Percentiles rank a stretch among this genome's conserved stretches.
Conservation (phyloP, 1,140 invertebrate species). For the Orius insidiosus region DNA sequence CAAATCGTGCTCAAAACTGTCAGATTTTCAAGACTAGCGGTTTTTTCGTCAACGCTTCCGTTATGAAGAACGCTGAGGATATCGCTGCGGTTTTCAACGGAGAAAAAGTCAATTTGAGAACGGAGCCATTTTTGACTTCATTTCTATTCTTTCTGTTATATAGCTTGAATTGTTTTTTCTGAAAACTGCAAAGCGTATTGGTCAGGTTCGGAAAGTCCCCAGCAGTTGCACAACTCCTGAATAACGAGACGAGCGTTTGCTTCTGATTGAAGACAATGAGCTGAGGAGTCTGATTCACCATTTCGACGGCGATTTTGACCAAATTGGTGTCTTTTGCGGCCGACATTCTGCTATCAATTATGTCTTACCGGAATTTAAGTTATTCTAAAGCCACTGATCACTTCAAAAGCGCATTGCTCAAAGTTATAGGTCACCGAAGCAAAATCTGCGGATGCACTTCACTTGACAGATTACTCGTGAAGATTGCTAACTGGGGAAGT, state of each 20-base stretch:
- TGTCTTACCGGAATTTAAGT: no score
- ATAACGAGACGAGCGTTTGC: conserved; percentile 60
- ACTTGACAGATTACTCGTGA: no score
- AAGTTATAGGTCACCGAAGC: no score
- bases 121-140: conserved; percentile 82
- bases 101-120: conserved; percentile 67
- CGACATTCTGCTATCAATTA: no score
- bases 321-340: conserved; percentile 60
- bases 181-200: conserved; percentile 78
- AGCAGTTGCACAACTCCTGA: conserved; percentile 69
- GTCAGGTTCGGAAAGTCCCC: conserved; percentile 62
- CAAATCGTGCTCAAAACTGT: conserved; percentile 61
- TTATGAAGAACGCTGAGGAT: conserved; percentile 60
- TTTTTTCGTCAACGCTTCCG: conserved; percentile 46
- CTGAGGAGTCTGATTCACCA: conserved; percentile 57
- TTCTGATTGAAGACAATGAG: conserved; percentile 81
- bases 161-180: conserved; percentile 75
- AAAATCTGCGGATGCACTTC: no score
- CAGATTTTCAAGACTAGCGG: conserved; percentile 49
- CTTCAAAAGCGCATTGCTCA: no score
- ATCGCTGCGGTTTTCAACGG: conserved; percentile 67
- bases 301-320: conserved; percentile 82
- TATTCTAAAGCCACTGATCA: no score
- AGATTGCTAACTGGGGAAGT: no score
- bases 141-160: conserved; percentile 90